Evolutionary conservation across 2,113 vertebrate species (phyloP).

Genomic region (Amblyopsis rosae): DNA sequence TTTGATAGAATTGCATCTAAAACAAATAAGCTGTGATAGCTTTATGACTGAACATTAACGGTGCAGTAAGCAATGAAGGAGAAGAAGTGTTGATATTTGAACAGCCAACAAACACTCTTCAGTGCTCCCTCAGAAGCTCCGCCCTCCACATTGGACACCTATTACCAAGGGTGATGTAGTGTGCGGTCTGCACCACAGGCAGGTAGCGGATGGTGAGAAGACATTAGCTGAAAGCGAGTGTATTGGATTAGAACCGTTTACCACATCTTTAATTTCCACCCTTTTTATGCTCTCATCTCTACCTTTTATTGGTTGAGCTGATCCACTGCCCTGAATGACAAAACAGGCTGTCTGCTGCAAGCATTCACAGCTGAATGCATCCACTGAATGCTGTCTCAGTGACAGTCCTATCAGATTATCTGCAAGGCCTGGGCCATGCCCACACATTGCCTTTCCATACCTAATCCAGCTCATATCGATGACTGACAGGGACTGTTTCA

Average conservation of each 20-base stretch:
- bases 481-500: constrained; percentile 30
- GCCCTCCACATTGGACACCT: too few relatives aligned
- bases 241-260: too few relatives aligned
- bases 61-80: too few relatives aligned
- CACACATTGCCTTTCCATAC: constrained; percentile 45
- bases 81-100: too few relatives aligned
- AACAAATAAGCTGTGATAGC: background rate
- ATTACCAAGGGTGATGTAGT: too few relatives aligned
- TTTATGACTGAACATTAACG: too few relatives aligned
- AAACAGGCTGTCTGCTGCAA: constrained; percentile 5
- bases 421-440: constrained; percentile 6
- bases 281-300: background rate
- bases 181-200: too few relatives aligned
- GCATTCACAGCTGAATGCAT: background rate
- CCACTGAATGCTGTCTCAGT: constrained; percentile 1
- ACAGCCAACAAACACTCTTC: too few relatives aligned
- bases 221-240: too few relatives aligned
- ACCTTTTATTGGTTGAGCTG: background rate
- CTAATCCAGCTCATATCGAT: constrained; percentile 43
- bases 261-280: background rate
- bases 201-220: too few relatives aligned
- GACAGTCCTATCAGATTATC: constrained; percentile 17
- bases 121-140: too few relatives aligned
- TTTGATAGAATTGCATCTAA: background rate
- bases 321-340: constrained; percentile 14